phyloP scores from a whole-genome alignment of 64 coral and sea anemone genomes.

The Anthopleura sola region DNA sequence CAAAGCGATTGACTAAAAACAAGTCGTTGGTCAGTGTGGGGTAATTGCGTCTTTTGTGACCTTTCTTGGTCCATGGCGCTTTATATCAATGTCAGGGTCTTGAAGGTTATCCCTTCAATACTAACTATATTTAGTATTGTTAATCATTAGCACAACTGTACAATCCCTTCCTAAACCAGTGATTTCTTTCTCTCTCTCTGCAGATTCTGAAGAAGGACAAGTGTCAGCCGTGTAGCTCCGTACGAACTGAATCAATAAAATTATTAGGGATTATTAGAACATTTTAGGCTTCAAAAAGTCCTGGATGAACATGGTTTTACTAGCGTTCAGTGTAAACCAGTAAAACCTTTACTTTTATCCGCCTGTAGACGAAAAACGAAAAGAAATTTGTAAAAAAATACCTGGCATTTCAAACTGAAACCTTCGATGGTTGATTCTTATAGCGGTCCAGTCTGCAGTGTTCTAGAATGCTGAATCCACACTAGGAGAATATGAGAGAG shows the following conservation, averaged over 20 bases:
- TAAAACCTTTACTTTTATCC: not conserved
- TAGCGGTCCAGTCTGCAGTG: not conserved
- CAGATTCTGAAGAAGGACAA: conserved; percentile 26
- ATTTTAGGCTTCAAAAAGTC: conserved; percentile 3
- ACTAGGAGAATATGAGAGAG: not conserved
- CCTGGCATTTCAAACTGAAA: not conserved
- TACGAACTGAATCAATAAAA: not conserved
- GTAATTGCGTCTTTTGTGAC: too few relatives aligned
- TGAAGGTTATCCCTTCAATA: too few relatives aligned
- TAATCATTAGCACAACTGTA: too few relatives aligned
- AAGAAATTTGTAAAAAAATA: not conserved
- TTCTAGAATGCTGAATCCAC: not conserved
- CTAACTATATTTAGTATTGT: too few relatives aligned
- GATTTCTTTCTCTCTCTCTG: not conserved
- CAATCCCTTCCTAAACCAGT: not conserved
- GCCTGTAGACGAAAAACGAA: not conserved
- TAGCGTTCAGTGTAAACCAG: not conserved
- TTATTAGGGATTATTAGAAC: not conserved
- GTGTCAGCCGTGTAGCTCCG: conserved; percentile 3
- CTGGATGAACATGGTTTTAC: not conserved
- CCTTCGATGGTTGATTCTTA: not conserved
- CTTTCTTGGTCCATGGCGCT: too few relatives aligned
- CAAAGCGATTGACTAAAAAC: too few relatives aligned
- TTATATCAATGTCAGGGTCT: too few relatives aligned
- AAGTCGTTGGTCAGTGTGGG: too few relatives aligned